Base-by-base conservation (phyloP, 2,888 invertebrate species). In the Tethea ocularis region DNA sequence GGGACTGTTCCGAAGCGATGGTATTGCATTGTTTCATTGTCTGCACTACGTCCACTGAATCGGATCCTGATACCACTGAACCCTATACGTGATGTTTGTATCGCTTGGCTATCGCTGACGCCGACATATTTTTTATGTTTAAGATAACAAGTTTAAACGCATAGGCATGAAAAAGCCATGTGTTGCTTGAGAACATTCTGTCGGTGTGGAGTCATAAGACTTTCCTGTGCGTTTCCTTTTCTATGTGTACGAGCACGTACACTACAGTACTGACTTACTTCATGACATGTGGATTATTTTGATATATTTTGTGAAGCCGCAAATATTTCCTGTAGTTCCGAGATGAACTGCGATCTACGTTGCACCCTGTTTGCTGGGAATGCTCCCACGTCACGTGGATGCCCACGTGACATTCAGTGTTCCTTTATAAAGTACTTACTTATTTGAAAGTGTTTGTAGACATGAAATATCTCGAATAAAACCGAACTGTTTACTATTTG, bases 271-370 rank as follows among this genome's bases (percentile, higher is more conserved):
- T 13, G 33, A 33, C 33, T 33, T 33, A 33, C 33, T 33, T 13
- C 13, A 33, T 33, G 33, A 33, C 33, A 33, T 33, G 13, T 62
- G 52, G 56, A 59, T 66, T 61, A 64, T 62, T 67, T 68, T 63
- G 60, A 71, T 68, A 62, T 74, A 72, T 74, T 74, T 74, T 59
- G 57, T 67, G 66, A 68, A 56, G 57, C 63, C 66, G 59, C 70
- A 71, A 67, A 62, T 54, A 64, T 68, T 70, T 70, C 64, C 72
- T 64, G 63, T 66, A 58, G 36, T 22, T 33, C 22, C 22, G 33
- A 6, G 13, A 54, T 33, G 33, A 33, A 13, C 36, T 20, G 17
- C 15, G 33, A 20, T 33, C 54, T 54, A 46, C 41, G 20, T 10
- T 46, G 20, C 46, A 20, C 20, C 2, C 46, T 1, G 13, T 33